Conservation (phyloP, 2,797 vertebrate species). For the Lepidocolaptes lacrymiger region DNA sequence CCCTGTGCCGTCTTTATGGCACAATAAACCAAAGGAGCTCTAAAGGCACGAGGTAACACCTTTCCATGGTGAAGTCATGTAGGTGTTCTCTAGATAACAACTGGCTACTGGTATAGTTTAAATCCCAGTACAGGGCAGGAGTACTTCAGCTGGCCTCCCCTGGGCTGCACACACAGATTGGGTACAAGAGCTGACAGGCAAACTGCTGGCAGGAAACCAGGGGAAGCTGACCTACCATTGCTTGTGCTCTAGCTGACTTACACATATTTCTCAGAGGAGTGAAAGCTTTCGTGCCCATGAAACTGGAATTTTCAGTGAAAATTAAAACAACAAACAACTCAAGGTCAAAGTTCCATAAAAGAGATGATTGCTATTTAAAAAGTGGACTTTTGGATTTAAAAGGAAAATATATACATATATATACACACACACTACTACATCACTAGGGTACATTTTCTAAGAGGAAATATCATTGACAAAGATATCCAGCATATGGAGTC, state of each 20-base stretch:
- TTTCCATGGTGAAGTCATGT: not conserved
- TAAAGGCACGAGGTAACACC: not conserved
- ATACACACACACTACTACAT: not conserved
- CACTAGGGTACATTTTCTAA: constrained; percentile 16
- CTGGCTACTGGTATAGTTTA: not conserved
- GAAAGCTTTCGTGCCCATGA: not conserved
- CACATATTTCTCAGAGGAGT: not conserved
- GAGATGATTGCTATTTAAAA: not conserved
- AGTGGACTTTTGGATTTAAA: not conserved
- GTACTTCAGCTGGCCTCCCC: not conserved
- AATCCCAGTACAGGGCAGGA: not conserved
- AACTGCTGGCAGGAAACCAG: not conserved
- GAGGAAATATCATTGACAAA: not conserved
- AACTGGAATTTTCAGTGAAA: not conserved
- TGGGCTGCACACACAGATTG: not conserved
- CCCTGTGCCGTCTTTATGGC: not conserved
- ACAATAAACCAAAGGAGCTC: not conserved
- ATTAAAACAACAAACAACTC: not conserved
- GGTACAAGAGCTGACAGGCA: not conserved
- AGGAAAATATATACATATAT: not conserved
- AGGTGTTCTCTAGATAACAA: not conserved
- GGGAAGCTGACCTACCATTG: not conserved
- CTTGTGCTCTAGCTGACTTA: not conserved
- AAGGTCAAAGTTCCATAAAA: not conserved
- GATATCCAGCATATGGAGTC: constrained; percentile 31